Evolutionary conservation across 1,140 invertebrate species (phyloP), one percentile per base, ranked within the genome.

Genomic region (Agrypnia vestita): DNA sequence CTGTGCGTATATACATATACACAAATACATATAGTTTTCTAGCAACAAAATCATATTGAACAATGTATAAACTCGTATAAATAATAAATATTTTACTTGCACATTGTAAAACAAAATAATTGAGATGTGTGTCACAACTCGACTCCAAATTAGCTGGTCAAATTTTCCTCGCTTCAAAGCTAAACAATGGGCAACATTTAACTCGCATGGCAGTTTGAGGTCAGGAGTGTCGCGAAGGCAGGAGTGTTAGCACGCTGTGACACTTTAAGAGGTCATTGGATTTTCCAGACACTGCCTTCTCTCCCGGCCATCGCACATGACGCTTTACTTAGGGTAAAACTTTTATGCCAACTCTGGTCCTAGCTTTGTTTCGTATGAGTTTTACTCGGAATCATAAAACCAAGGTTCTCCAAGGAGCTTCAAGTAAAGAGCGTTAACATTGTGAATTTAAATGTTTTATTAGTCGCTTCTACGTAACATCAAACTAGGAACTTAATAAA

Each of bases 301-400:
- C 59, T 19, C n/a, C 56, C 11, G 19, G 59, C 25, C 59, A 25
- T 62, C 17, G 8, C 59, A 62, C 25, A 62, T 62, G 59, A 62
- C 59, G 59, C 25, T 62, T 62, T 62, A 43, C 59, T 62, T 62
- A 62, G 59, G 17, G 13, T 8, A 25, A 62, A 62, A 35, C 6
- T 62, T 62, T 62, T 21, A 25, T 21, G 17, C 59, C 25, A 19
- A 9, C 25, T 62, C 25, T 35, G 12, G 9, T 13, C 25, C 13
- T 13, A 62, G 59, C 59, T 62, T 62, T 62, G 59, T 62, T 25
- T 62, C 17, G 8, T 8, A 62, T 25, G 59, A 25, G 25, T 17
- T 25, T 13, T 13, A 4, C 59, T 25, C 25, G 59, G 59, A 62
- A 19, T 62, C 17, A 35, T 62, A 62, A 62, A 62, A 9, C 59